Evolutionary conservation across 2,113 vertebrate genomes (phyloP).

Genomic region (Cricetomys ansorgei): DNA sequence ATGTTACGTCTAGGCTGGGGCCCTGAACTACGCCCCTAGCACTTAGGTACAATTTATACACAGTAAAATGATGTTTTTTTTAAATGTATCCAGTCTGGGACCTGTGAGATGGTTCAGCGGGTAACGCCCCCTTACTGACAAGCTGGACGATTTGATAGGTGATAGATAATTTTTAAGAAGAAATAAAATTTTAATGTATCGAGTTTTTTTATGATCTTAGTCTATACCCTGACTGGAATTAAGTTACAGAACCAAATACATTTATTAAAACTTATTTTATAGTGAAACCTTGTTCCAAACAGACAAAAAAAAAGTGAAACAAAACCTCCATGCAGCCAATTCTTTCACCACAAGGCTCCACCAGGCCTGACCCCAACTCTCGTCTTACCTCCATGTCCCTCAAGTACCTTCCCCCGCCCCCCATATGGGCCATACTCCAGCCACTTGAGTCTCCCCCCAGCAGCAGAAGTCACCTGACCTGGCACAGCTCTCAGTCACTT

Average conservation of each 20-base stretch:
- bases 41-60: neutral
- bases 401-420: no score
- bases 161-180: neutral
- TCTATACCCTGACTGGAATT: neutral
- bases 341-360: neutral
- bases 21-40: neutral
- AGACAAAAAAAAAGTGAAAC: neutral
- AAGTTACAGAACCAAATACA: neutral
- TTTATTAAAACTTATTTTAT: slow-evolving; percentile 27
- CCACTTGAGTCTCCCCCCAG: neutral
- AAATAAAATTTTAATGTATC: neutral
- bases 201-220: neutral
- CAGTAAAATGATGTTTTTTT: neutral
- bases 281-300: neutral
- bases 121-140: no score
- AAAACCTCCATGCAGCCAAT: neutral
- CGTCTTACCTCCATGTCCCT: neutral
- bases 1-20: neutral
- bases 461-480: neutral
- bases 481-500: neutral
- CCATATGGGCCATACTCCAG: neutral
- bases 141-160: neutral
- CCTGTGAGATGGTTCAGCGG: neutral
- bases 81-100: neutral
- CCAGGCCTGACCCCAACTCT: neutral